Evolutionary conservation across 2,113 vertebrate species (phyloP), one percentile per base, ranked within the genome.

Genomic region (Amblyornis subalaris): DNA sequence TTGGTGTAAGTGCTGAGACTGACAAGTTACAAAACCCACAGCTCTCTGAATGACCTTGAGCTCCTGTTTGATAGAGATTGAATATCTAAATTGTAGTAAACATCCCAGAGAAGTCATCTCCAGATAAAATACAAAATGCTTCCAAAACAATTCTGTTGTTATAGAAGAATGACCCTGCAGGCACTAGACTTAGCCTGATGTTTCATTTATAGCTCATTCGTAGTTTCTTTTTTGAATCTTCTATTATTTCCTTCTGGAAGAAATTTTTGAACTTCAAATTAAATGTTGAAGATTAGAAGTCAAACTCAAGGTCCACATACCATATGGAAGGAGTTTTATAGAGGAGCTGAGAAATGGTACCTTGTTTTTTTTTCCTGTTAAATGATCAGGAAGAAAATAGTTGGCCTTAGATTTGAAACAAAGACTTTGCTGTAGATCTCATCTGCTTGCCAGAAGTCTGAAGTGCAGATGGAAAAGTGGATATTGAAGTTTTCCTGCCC

Each of bases 401-500:
- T 90, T 90, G 72, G 82, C 86, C 85, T 91, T 62, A 93, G 92
- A 85, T 70, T 85, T 89, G 28, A 94, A 94, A 76, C 57, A 73
- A 71, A 85, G 84, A 9, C 69, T 93, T 93, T 87, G 60, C 80
- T 94, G 54, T 88, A 94, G 79, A 78, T 93, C 67, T 94, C 89
- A 40, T 91, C 69, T 94, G 86, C 55, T 77, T 95, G 94, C 96
- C 96, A 96, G 77, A 88, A 93, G 54, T 81, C 89, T 93, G 78
- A 97, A 86, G 31, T 64, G 76, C 92, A 94, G 77, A 93, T 94
- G 85, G 82, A 73, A 93, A 85, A 95, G 51, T 92, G 80, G 90
- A 93, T 96, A 91, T 92, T 94, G 88, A 92, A 88, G 74, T 94
- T 92, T 95, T 95, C 83, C 83, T 94, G 83, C 66, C n/a, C 60